Evolutionary conservation across 2,113 vertebrate species (phyloP), one percentile per base, ranked within the genome.

Genomic region (Aptenodytes patagonicus): DNA sequence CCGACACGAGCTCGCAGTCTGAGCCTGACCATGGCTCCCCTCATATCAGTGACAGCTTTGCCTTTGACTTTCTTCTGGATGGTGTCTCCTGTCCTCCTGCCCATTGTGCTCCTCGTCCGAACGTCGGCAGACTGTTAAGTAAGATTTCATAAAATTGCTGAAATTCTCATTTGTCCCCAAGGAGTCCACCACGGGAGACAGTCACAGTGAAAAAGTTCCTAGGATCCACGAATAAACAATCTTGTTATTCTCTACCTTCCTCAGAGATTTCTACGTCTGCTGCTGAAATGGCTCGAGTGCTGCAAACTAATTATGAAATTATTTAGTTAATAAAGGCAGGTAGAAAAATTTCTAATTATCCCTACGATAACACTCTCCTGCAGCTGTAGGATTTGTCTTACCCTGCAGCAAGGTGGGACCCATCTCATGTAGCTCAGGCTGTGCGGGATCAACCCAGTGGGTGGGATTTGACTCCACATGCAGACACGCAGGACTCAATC

Each of bases 301-400:
- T 79, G 65, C 73, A 65, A 87, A 79, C 32, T 90, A 94, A 94
- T 95, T 96, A 91, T 71, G 90, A 94, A 93, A 93, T 87, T 96
- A 96, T 96, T 93, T 94, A 51, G 77, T 82, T 93, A 94, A 94
- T 94, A 93, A 79, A 94, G 77, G 69, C 89, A 84, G 89, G 87
- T 94, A 96, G 61, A 69, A 87, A 95, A 84, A 31, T 79, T 93
- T 91, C 55, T 87, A 81, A 84, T 83, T 91, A 93, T 78, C 68
- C 69, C 80, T 89, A 17, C 1, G 3, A 89, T 34, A 42, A 46
- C 89, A 49, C n/a, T 60, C 80, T 94, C 32, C 28, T n/a, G n/a
- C n/a, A 87, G 89, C 60, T 70, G 68, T 7, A 92, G 84, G 49
- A 32, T 95, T 94, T 73, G 87, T 70, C 87, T 87, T 95, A 77